phyloP scores from a whole-genome alignment of 1,140 invertebrate species.

The Chymomyza costata region DNA sequence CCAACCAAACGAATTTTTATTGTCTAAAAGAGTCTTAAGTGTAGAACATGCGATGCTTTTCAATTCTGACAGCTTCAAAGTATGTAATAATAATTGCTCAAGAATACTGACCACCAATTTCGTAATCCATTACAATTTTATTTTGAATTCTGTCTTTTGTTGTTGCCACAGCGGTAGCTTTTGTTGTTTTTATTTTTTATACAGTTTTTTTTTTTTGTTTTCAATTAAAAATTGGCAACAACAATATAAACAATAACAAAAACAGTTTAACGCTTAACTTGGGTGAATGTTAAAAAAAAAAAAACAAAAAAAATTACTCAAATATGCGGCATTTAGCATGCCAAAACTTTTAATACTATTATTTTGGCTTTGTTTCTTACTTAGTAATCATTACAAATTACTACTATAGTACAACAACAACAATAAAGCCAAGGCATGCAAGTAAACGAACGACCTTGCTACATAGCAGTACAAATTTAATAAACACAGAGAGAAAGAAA shows the following conservation, averaged over 20 bases:
- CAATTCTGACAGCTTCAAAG: no score
- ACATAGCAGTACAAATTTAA: conserved; percentile 37
- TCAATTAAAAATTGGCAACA: conserved; percentile 64
- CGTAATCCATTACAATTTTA: conserved; percentile 63
- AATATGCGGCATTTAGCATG: conserved; percentile 29
- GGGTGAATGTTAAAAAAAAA: conserved; percentile 46
- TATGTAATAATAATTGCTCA: conserved; percentile 63
- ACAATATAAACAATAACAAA: conserved; percentile 29
- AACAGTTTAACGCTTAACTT: conserved; percentile 36
- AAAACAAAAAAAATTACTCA: conserved; percentile 39
- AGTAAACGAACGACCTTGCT: conserved; percentile 70
- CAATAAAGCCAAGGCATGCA: conserved; percentile 11
- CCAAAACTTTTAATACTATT: conserved; percentile 15
- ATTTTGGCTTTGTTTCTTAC: conserved; percentile 52
- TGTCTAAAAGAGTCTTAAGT: no score
- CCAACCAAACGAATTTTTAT: no score
- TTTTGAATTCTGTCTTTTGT: background rate
- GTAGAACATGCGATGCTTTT: no score
- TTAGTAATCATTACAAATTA: conserved; percentile 70
- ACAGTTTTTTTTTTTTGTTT: conserved; percentile 44
- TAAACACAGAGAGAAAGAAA: conserved; percentile 41
- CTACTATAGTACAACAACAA: conserved; percentile 32
- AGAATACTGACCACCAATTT: conserved; percentile 51
- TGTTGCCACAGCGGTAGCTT: conserved; percentile 24
- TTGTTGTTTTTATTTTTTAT: conserved; percentile 16